A percentile compares a stretch with the other conserved stretches of the same genome.
Conservation (phyloP, 2,888 invertebrate species). For the Torymus texanus region DNA sequence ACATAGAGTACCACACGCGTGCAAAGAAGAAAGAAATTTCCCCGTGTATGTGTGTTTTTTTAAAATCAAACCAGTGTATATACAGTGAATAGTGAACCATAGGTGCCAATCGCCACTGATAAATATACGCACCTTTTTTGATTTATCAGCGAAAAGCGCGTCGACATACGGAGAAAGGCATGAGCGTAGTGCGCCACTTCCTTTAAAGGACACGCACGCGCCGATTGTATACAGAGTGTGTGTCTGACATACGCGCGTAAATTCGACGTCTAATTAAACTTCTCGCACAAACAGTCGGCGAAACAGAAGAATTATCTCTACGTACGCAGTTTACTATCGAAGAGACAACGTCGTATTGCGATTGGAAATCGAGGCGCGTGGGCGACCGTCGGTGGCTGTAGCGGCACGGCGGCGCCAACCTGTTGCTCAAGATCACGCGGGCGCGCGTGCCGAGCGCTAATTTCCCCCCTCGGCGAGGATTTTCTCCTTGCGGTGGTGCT, state of each 20-base stretch:
- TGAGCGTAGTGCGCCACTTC: background rate
- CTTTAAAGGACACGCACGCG: constrained; percentile 26
- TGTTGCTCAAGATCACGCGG: constrained; percentile 72
- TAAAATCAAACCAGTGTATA: no score
- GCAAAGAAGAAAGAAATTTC: no score
- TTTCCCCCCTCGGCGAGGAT: background rate
- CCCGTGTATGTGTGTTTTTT: no score
- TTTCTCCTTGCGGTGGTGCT: background rate
- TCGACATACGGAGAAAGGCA: background rate
- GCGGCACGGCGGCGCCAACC: constrained; percentile 73
- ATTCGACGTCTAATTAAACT: background rate
- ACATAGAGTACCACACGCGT: no score
- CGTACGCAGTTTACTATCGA: background rate
- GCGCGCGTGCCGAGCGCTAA: background rate
- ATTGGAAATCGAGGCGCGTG: constrained; percentile 58
- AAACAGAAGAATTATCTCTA: background rate
- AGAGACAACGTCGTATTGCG: background rate
- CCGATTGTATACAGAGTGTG: background rate
- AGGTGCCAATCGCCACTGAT: no score
- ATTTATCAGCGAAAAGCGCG: background rate
- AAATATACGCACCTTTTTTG: background rate
- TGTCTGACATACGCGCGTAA: no score
- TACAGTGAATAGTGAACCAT: no score
- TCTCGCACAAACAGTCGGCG: background rate
- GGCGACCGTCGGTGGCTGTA: constrained; percentile 9